Evolutionary conservation across 2,797 vertebrate genomes (phyloP).

Genomic region (Falco novaeseelandiae): DNA sequence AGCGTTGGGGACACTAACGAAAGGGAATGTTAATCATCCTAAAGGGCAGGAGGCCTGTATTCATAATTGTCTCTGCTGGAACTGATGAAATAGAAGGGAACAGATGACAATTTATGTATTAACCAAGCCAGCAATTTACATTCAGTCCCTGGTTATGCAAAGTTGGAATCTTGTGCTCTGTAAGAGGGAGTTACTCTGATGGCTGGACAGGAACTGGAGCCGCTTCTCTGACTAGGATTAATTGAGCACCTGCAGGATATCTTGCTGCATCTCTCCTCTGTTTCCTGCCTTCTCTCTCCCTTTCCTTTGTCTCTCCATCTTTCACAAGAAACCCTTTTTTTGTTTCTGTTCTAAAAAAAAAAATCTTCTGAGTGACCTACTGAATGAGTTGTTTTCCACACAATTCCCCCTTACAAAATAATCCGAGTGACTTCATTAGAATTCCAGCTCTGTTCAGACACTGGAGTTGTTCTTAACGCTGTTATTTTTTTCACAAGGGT

Average conservation of each 20-base stretch:
- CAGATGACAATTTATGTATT: constrained; percentile 5
- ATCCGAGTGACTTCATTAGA: background rate
- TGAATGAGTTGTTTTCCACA: constrained; percentile 13
- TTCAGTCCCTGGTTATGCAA: constrained; percentile 24
- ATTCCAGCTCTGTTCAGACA: background rate
- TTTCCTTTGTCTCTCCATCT: constrained; percentile 10
- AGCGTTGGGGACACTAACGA: constrained; percentile 12
- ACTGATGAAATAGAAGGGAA: constrained; percentile 33
- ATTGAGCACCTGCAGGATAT: constrained; percentile 34
- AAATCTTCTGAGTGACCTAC: background rate
- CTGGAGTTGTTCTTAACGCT: background rate
- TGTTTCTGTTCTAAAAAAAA: background rate
- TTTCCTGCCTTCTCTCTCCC: constrained; percentile 12
- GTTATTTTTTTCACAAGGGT: background rate
- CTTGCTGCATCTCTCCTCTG: background rate
- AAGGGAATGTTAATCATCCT: constrained; percentile 26
- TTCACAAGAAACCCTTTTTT: background rate
- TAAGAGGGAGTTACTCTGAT: background rate
- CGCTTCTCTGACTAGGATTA: background rate
- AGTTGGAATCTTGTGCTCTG: background rate
- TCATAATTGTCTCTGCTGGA: constrained; percentile 9
- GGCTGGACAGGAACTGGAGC: constrained; percentile 13
- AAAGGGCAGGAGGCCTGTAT: constrained; percentile 43
- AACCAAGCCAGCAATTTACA: background rate
- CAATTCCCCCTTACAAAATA: background rate